Conservation (phyloP, 2,888 invertebrate species). For the Eupelmus urozonus region DNA sequence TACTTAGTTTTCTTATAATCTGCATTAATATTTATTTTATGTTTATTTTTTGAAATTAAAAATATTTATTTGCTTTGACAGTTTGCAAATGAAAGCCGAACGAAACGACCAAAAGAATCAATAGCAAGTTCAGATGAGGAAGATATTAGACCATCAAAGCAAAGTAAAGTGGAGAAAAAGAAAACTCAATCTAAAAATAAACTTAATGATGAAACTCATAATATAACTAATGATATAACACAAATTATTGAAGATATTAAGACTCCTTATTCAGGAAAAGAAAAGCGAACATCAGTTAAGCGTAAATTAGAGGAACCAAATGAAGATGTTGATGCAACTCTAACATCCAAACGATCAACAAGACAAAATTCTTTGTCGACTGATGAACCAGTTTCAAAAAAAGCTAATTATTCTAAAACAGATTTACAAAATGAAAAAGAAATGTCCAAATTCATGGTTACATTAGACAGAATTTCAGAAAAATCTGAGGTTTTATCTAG, state of each 20-base stretch:
- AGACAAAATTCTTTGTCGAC: constrained; percentile 22
- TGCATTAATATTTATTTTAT: constrained; percentile 8
- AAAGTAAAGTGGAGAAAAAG: constrained; percentile 61
- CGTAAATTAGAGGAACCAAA: constrained; percentile 51
- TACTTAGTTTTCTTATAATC: background rate
- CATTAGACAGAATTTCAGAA: constrained; percentile 49
- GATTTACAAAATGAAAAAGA: constrained; percentile 27
- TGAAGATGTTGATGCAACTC: constrained; percentile 34
- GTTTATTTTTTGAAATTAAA: background rate
- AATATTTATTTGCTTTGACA: constrained; percentile 21
- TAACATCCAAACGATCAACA: constrained; percentile 15
- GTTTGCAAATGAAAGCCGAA: constrained; percentile 49
- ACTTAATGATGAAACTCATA: constrained; percentile 33
- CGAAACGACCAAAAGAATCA: constrained; percentile 64
- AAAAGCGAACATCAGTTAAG: constrained; percentile 48
- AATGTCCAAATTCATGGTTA: constrained; percentile 11
- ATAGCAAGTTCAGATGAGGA: constrained; percentile 69
- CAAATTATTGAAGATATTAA: constrained; percentile 26
- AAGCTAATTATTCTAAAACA: constrained; percentile 53
- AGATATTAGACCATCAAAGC: constrained; percentile 62
- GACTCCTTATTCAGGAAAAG: background rate
- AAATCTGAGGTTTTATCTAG: constrained; percentile 24
- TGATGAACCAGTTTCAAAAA: constrained; percentile 61
- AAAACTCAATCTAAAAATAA: constrained; percentile 23
- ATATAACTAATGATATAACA: constrained; percentile 9